A percentile compares a stretch with the other conserved stretches of the same genome.
Conservation (phyloP, 2,888 invertebrate genomes). For the Mongoloraphidia duomilia region DNA sequence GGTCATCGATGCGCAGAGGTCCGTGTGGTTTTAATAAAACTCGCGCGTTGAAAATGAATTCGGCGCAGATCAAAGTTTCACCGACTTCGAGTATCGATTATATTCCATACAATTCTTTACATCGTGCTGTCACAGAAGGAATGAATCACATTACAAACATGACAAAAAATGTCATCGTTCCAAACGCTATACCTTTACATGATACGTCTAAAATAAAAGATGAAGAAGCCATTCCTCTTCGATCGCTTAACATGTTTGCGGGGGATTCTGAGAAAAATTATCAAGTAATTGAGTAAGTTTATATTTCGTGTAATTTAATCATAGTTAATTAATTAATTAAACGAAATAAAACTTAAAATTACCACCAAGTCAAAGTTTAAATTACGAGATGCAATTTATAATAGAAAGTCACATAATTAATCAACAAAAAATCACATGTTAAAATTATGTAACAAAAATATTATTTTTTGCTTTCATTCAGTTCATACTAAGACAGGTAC, state of each 20-base stretch:
- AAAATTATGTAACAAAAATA: too few species aligned
- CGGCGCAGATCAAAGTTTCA: slow-evolving; percentile 34
- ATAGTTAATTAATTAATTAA: neutral
- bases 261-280: slow-evolving; percentile 50
- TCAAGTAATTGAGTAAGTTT: slow-evolving; percentile 59
- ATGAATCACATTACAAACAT: slow-evolving; percentile 41
- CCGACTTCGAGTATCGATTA: slow-evolving; percentile 34
- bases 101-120: slow-evolving; percentile 41
- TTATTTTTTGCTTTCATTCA: too few species aligned
- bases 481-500: too few species aligned
- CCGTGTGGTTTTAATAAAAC: slow-evolving; percentile 47
- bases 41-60: slow-evolving; percentile 41
- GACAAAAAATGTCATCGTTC: slow-evolving; percentile 28
- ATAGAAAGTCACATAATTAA: too few species aligned
- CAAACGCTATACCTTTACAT: slow-evolving; percentile 25
- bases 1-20: slow-evolving; percentile 78
- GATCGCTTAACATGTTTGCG: slow-evolving; percentile 53
- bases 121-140: slow-evolving; percentile 36
- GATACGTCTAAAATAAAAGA: slow-evolving; percentile 29
- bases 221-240: slow-evolving; percentile 64
- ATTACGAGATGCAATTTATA: too few species aligned
- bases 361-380: too few species aligned
- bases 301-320: slow-evolving; percentile 2
- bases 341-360: neutral
- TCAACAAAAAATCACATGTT: too few species aligned